Evolutionary conservation across 2,797 vertebrate genomes (phyloP).

Genomic region (Propithecus perrieri): DNA sequence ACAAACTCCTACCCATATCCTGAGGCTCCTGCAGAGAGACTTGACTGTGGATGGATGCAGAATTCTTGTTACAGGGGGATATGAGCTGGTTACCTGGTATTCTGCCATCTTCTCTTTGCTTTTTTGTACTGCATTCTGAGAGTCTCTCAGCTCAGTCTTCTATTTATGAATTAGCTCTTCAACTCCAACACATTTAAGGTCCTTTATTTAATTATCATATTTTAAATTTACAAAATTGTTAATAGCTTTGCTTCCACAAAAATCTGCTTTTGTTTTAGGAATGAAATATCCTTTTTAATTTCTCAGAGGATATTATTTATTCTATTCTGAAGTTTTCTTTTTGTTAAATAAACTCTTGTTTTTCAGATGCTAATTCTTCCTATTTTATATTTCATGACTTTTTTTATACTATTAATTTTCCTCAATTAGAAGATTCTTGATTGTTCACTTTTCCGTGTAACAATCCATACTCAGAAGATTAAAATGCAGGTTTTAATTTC

Average conservation of each 20-base stretch:
- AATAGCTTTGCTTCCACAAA: not conserved
- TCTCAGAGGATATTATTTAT: not conserved
- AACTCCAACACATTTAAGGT: not conserved
- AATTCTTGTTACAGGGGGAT: not conserved
- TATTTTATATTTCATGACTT: not conserved
- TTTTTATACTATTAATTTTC: constrained; percentile 13
- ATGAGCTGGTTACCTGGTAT: not conserved
- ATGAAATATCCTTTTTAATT: constrained; percentile 6
- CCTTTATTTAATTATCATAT: not conserved
- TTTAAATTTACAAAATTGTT: constrained; percentile 9
- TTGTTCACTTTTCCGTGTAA: not conserved
- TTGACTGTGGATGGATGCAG: not conserved
- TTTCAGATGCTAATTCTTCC: not conserved
- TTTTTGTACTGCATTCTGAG: not conserved
- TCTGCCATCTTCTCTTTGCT: not conserved
- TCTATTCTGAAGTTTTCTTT: constrained; percentile 11
- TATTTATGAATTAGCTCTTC: not conserved
- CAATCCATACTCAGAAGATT: not conserved
- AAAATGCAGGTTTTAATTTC: not conserved
- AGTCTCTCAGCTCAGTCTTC: not conserved
- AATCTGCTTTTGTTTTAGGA: constrained; percentile 22
- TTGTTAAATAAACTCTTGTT: not conserved
- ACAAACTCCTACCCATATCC: not conserved
- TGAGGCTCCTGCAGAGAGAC: not conserved
- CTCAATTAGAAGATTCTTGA: not conserved